Percentiles rank a stretch among this genome's conserved stretches.
Conservation (phyloP, 2,888 invertebrate species). For the Drosophila trichaetosa region DNA sequence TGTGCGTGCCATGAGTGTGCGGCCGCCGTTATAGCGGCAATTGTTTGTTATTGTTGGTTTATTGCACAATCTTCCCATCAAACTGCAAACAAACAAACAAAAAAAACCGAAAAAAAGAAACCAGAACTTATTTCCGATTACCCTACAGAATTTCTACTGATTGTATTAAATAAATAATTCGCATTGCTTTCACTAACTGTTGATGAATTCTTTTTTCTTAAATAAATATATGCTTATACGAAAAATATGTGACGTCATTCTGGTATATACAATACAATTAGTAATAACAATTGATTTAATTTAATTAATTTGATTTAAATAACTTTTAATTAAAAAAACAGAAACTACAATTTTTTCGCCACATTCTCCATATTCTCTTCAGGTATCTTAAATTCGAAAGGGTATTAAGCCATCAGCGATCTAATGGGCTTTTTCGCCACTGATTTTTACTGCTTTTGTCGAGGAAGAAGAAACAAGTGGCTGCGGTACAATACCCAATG, state of each 20-base stretch:
- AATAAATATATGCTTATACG: neutral
- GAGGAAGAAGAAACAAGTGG: constrained; percentile 40
- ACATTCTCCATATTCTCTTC: neutral
- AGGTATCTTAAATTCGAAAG: constrained; percentile 8
- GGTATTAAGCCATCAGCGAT: constrained; percentile 20
- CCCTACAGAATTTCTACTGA: neutral
- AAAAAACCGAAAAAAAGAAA: neutral
- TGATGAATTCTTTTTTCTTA: neutral
- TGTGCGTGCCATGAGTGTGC: constrained; percentile 47
- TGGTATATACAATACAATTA: neutral
- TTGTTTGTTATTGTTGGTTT: constrained; percentile 72
- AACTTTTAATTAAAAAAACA: neutral
- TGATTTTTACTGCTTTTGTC: constrained; percentile 2
- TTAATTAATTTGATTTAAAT: neutral
- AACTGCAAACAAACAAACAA: constrained; percentile 31
- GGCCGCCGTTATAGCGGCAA: constrained; percentile 51
- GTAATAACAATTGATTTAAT: neutral
- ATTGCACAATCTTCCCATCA: constrained; percentile 73
- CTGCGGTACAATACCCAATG: constrained; percentile 21
- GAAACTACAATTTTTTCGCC: neutral
- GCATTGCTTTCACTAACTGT: neutral
- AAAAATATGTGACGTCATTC: neutral
- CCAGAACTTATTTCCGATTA: neutral
- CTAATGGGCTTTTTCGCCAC: constrained; percentile 1
- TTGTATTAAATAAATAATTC: neutral